Evolutionary conservation across 2,888 invertebrate species (phyloP).

Genomic region (Magallana nippona): DNA sequence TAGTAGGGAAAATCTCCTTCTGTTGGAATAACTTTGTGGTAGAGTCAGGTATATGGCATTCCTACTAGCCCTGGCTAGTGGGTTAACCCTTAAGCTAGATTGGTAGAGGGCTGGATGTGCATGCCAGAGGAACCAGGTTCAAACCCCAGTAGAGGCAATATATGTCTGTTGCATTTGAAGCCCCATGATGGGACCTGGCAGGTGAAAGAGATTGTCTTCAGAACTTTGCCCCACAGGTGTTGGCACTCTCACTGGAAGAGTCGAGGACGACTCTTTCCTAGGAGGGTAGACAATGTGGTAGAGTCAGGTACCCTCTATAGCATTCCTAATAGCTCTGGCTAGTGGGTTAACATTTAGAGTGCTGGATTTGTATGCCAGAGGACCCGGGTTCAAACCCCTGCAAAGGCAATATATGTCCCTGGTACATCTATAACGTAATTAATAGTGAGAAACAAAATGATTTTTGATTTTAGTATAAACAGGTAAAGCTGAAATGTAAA

Average conservation of each 20-base stretch:
- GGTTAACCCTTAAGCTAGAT: no score
- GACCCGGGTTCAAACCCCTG: background rate
- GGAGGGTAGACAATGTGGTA: background rate
- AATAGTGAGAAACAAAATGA: no score
- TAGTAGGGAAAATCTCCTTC: no score
- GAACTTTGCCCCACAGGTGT: background rate
- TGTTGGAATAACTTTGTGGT: no score
- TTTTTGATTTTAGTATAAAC: no score
- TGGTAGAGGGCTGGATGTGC: no score
- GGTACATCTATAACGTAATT: no score
- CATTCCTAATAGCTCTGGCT: background rate
- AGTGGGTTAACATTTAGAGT: background rate
- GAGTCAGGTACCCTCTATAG: background rate
- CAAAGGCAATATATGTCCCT: background rate
- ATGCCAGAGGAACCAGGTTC: background rate
- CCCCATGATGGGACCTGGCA: background rate
- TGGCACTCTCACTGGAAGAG: background rate
- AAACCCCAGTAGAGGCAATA: background rate
- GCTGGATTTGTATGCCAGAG: background rate
- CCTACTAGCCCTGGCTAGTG: no score
- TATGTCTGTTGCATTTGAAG: no score
- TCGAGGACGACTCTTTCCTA: background rate
- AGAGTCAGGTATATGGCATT: no score
- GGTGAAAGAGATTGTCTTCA: background rate
- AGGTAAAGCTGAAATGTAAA: no score